Evolutionary conservation across 2,797 vertebrate genomes (phyloP), one percentile per base, ranked within the genome.

Genomic region (Ibycter americanus): DNA sequence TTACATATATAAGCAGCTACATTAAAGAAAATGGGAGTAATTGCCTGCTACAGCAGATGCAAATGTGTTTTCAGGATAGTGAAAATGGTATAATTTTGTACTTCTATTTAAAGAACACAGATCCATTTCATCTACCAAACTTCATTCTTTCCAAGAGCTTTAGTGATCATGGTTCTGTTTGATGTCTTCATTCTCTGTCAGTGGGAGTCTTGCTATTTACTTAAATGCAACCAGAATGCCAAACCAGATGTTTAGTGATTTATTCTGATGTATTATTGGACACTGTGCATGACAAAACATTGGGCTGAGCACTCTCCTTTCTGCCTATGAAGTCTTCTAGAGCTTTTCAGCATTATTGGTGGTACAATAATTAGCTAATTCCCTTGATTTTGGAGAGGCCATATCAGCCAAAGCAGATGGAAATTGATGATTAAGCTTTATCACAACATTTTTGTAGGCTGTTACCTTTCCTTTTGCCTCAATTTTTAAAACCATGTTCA

Each of bases 171-270:
- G 66, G 93, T 83, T 96, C 92, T 83, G 62, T 88, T 91, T 93
- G 92, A 95, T 95, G 59, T 90, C 94, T 91, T 92, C 74, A 47
- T 79, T 94, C 91, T 74, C 84, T 88, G 65, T 93, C 95, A 94
- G 93, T 89, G 90, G 84, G 78, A 92, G 87, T 83, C 87, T 96
- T 0, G 1, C 83, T 83, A 81, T 96, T 96, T 93, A 76, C 90
- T 94, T 96, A 93, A 97, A 94, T 83, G 93, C 65, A 93, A 92
- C 65, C 87, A 86, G 89, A 95, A 96, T 90, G 82, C 85, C 93
- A 97, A 96, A 90, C 73, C 94, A 96, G 96, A 97, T 97, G 95
- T 97, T 95, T 92, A 68, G 68, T 87, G 90, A 97, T 96, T 96
- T 97, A 94, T 92, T 94, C 84, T 81, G 87, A 90, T 89, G 62